Conservation (phyloP, 2,888 invertebrate genomes). For the Oasisia sp. region DNA sequence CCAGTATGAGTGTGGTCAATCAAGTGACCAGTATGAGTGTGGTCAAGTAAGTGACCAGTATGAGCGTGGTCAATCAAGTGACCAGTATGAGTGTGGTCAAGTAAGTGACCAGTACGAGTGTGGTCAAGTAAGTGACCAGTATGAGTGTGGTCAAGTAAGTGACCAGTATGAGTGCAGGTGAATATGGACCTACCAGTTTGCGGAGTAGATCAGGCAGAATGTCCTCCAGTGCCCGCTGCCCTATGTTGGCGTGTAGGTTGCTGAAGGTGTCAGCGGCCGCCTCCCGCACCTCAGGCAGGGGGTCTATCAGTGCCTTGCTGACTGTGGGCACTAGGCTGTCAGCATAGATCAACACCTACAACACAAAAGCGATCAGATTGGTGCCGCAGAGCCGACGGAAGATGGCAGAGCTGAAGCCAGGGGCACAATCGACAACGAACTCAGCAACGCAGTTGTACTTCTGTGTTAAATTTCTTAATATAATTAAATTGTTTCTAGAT, state of each 20-base stretch:
- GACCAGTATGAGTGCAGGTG: neutral
- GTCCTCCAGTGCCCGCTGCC: constrained; percentile 92
- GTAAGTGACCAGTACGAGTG: neutral
- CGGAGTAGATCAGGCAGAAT: constrained; percentile 92
- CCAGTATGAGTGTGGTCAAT: neutral
- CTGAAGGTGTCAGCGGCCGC: constrained; percentile 98
- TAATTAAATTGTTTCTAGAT: too few species aligned
- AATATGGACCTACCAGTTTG: constrained; percentile 70
- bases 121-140: too few species aligned
- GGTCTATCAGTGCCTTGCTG: constrained; percentile 89
- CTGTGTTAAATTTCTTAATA: too few species aligned
- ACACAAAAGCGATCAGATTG: constrained; percentile 13
- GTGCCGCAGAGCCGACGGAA: too few species aligned
- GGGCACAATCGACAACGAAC: too few species aligned
- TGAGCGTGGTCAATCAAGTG: neutral
- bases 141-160: too few species aligned
- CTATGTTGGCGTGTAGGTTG: constrained; percentile 92
- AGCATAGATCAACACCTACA: constrained; percentile 78
- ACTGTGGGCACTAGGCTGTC: constrained; percentile 92
- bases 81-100: neutral
- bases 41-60: too few species aligned
- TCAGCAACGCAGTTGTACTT: too few species aligned
- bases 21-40: neutral
- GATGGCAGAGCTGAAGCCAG: too few species aligned
- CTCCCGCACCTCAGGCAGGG: constrained; percentile 86